Base-by-base conservation (phyloP, 2,113 vertebrate genomes). In the Marmota monax region DNA sequence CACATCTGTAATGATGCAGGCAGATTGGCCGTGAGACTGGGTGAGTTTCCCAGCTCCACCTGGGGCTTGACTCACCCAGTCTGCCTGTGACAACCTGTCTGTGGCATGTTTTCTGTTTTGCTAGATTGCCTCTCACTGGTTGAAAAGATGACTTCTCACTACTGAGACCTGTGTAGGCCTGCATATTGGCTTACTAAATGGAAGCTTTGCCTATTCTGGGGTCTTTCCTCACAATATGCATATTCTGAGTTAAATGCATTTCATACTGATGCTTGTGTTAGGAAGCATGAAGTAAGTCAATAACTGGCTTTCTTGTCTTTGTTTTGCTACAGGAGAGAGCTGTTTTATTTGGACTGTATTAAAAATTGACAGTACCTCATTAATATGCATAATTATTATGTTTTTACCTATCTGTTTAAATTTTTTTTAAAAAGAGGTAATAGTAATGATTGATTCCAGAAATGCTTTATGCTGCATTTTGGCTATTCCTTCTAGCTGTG, bases 261-360 rank as follows among this genome's bases (percentile, higher is more conserved):
- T 70, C 48, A 45, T 42, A 32, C 22, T 42, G 51, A 72, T 42
- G 4, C 95, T 88, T 90, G 85, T 69, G 12, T n/a, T 92, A 78
- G 88, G 79, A 96, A 89, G 82, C 61, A 7, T 76, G 42, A 92
- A 94, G 78, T 90, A 93, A 92, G 51, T n/a, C n/a, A 53, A 10
- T 88, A 89, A 77, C 58, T 83, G 17, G 53, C 88, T 85, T 94
- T 91, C 83, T 32, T 84, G 53, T 83, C 80, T 84, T 2, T 45
- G 67, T 29, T 88, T 76, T 96, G 45, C 27, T 0, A 0, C 65
- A 67, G 42, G 25, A 84, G 37, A 92, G 23, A 88, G 53, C 3
- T 65, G 45, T 37, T 97, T 96, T 96, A 39, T 79, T n/a, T 87
- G 69, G 92, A 23, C 34, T 23, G 77, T 25, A 77, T 96, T 79